Base-by-base conservation (phyloP, 2,888 invertebrate genomes). In the Caenorhabditis afra region DNA sequence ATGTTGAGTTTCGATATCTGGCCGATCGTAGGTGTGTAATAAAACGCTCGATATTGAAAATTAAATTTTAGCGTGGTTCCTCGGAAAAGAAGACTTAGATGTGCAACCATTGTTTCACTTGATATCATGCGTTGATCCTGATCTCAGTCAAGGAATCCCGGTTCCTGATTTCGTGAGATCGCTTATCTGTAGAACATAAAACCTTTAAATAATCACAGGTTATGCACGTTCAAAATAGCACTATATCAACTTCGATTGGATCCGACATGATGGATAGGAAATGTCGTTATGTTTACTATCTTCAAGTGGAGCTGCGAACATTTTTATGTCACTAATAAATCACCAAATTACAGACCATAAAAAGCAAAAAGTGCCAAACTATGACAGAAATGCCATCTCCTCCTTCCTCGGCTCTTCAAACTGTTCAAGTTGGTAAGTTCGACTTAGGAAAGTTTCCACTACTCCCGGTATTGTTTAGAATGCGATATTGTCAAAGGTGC, bases 201-300 rank as follows among this genome's bases (percentile, higher is more conserved):
- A 22, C 10, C 53, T 14, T 65, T n/a, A n/a, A n/a, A 65, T 55
- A 22, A 68, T 74, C 64, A 74, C 45, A 67, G 61, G 62, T 70
- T 39, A 65, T 50, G 14, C 75, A 66, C 29, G 81, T 81, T 12
- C 14, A 52, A 16, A 53, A 75, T 12, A 79, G 66, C 44, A 81
- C 80, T 0, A 53, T 88, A 10, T 77, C 81, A 22, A 80, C 82
- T 0, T 49, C 76, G 29, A 57, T 86, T 16, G 86, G 85, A 3
- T 82, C 87, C 4, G 87, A 87, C 58, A 74, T 86, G 79, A 88
- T 88, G 87, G 86, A 87, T 22, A 81, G 85, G 22, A 77, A 81
- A 35, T 88, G 88, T 70, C 75, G 79, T 18, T 86, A 85, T 73
- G 76, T 86, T 7, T 88, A 85, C 66, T 83, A 83, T 39, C 67